Conservation (phyloP, 1,140 invertebrate genomes). For the Sweltsa coloradensis region DNA sequence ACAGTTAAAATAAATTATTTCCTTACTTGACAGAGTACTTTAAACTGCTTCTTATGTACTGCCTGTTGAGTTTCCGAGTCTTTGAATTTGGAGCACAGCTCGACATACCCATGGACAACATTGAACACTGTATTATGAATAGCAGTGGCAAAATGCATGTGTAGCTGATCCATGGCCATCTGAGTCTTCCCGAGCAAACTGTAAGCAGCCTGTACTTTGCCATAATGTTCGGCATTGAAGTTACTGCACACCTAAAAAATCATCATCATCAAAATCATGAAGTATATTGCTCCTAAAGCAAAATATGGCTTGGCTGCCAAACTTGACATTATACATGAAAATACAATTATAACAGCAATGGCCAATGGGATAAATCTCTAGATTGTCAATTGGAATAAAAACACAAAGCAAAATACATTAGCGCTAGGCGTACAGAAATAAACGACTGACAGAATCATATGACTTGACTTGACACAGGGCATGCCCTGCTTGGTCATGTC, state of each 20-base stretch:
- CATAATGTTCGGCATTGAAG: conserved; percentile 60
- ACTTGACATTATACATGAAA: too few species aligned
- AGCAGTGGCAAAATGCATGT: conserved; percentile 90
- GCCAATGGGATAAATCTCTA: too few species aligned
- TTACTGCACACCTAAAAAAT: conserved; percentile 46
- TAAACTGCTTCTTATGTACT: conserved; percentile 60
- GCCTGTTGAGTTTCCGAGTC: conserved; percentile 22
- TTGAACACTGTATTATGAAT: conserved; percentile 81
- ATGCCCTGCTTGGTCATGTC: too few species aligned
- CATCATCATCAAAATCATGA: conserved; percentile 8
- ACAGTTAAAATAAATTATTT: too few species aligned
- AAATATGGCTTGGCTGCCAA: too few species aligned
- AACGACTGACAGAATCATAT: too few species aligned
- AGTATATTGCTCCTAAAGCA: background rate
- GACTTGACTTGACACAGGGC: too few species aligned
- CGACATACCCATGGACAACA: conserved; percentile 59
- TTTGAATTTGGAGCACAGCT: conserved; percentile 33
- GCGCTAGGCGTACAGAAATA: too few species aligned
- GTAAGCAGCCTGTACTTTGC: conserved; percentile 76
- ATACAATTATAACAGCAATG: too few species aligned
- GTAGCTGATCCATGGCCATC: conserved; percentile 84
- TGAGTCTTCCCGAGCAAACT: conserved; percentile 72
- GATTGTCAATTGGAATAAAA: too few species aligned
- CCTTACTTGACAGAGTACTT: conserved; percentile 55
- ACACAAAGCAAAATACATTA: too few species aligned